A percentile compares a stretch with the other conserved stretches of the same genome.
Conservation (phyloP, 2,113 vertebrate species). For the Halcyon senegalensis region DNA sequence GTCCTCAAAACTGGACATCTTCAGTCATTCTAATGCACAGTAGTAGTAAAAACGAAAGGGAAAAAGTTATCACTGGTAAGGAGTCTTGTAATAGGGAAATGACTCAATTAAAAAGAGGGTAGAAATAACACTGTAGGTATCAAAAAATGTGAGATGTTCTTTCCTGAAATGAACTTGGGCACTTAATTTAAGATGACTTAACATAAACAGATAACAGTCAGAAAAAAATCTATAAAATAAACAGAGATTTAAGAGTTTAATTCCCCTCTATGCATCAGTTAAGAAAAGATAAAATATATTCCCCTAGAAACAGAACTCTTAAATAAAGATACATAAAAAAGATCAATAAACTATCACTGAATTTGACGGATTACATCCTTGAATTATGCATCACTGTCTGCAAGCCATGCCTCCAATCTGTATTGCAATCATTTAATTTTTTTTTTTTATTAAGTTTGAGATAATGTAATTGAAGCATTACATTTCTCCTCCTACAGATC, state of each 20-base stretch:
- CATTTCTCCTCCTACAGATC: neutral
- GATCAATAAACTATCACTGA: neutral
- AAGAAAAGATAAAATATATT: neutral
- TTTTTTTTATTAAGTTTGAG: neutral
- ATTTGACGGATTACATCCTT: neutral
- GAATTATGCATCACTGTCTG: constrained; percentile 15
- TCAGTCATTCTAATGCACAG: neutral
- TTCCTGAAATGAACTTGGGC: neutral
- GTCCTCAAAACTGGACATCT: neutral
- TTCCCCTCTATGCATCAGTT: neutral
- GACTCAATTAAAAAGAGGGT: neutral
- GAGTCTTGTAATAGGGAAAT: neutral
- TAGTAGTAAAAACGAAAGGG: neutral
- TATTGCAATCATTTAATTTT: neutral
- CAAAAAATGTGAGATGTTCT: neutral
- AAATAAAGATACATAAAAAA: constrained; percentile 1
- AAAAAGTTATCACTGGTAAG: neutral
- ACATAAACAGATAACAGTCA: neutral
- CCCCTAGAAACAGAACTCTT: neutral
- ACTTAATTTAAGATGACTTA: neutral
- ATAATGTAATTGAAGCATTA: neutral
- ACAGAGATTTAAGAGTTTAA: neutral
- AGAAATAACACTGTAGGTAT: neutral
- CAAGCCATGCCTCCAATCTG: neutral
- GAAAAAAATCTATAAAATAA: constrained; percentile 11